Percentiles rank a stretch among this genome's conserved stretches.
Evolutionary conservation across 2,888 invertebrate species (phyloP).

Genomic region (Sepiola atlantica): DNA sequence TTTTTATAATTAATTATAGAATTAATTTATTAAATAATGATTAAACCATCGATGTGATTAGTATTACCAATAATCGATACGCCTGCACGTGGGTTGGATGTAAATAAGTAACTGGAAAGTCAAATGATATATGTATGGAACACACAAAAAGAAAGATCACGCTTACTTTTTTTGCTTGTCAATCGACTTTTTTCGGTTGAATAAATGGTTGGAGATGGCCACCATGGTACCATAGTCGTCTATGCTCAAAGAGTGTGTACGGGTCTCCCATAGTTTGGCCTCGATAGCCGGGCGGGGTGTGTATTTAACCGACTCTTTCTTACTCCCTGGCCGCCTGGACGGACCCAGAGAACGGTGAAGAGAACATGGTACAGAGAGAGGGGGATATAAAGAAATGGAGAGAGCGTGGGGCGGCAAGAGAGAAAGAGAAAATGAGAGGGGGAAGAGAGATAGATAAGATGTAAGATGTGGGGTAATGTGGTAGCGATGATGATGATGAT

Average conservation of each 20-base stretch:
- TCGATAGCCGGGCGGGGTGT: constrained; percentile 10
- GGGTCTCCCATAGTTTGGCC: constrained; percentile 13
- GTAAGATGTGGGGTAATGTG: too few species aligned
- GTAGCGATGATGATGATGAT: too few species aligned
- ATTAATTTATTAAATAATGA: background rate
- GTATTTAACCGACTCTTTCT: background rate
- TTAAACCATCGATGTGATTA: too few species aligned
- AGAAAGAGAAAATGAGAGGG: too few species aligned
- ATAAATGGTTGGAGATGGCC: background rate
- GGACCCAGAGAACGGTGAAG: constrained; percentile 12
- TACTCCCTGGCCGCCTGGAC: constrained; percentile 33
- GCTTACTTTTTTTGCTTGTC: background rate
- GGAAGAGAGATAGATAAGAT: too few species aligned
- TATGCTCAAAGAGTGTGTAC: background rate
- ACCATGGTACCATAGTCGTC: constrained; percentile 32
- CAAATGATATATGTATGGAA: background rate
- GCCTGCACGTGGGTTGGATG: background rate
- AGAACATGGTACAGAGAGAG: constrained; percentile 38
- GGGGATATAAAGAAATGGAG: background rate
- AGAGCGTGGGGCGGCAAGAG: too few species aligned
- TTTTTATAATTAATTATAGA: background rate
- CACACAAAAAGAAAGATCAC: background rate
- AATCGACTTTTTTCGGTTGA: constrained; percentile 32
- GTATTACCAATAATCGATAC: background rate
- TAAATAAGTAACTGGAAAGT: background rate